These are phyloP conservation scores for Conchocele bisecta DNA, from an alignment of 2,888 invertebrate species.

Conservation along the genomic window DNA sequence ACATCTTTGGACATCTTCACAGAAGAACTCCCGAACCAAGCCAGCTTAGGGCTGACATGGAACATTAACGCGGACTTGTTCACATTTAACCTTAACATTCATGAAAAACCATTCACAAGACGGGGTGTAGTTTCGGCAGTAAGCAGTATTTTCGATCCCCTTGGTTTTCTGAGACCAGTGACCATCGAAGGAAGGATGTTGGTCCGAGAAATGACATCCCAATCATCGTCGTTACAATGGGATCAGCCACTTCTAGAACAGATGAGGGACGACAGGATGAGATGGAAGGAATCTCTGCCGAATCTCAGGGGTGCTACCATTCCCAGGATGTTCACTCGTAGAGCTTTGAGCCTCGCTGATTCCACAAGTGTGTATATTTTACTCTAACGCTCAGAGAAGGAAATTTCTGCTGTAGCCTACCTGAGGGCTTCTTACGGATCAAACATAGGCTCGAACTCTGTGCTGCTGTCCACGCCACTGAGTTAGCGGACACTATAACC, in stretches of 20 bases:
- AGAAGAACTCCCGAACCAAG: conserved; percentile 8
- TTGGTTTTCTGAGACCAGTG: conserved; percentile 13
- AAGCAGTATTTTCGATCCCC: too few relatives aligned
- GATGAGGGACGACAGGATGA: not conserved
- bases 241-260: conserved; percentile 5
- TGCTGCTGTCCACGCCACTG: not conserved
- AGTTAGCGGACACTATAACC: too few relatives aligned
- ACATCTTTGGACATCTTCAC: not conserved
- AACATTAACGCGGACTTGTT: conserved; percentile 6
- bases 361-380: too few relatives aligned
- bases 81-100: not conserved
- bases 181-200: conserved; percentile 7
- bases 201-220: not conserved
- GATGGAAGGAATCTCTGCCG: not conserved
- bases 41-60: conserved; percentile 17
- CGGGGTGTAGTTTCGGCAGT: conserved; percentile 24
- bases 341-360: too few relatives aligned
- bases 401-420: too few relatives aligned
- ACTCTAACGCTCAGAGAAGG: too few relatives aligned
- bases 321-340: too few relatives aligned
- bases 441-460: not conserved
- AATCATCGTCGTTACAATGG: not conserved
- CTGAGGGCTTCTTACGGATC: too few relatives aligned
- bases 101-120: conserved; percentile 4
- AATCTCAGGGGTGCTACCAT: too few relatives aligned